Evolutionary conservation across 2,888 invertebrate genomes (phyloP).

Genomic region (Alviniconcha strummeri): DNA sequence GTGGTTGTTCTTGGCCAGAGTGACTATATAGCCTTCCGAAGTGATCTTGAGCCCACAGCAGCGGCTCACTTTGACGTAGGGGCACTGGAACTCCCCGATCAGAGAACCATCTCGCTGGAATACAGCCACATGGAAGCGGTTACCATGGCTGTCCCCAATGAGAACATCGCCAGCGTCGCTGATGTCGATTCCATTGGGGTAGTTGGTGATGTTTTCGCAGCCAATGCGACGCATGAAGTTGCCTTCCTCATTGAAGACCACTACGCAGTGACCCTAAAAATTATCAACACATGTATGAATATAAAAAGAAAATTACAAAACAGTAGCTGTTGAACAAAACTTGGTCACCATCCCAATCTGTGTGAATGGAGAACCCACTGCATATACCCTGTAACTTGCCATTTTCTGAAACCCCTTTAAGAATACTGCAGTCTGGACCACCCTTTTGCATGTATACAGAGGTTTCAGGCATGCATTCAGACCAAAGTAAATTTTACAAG

Average conservation of each 20-base stretch:
- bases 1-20: slow-evolving; percentile 98
- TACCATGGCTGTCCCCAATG: slow-evolving; percentile 97
- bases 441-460: too few species aligned
- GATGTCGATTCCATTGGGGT: slow-evolving; percentile 98
- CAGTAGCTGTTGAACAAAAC: too few species aligned
- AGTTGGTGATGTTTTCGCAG: slow-evolving; percentile 95
- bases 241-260: slow-evolving; percentile 93
- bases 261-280: slow-evolving; percentile 88
- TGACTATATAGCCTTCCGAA: slow-evolving; percentile 91
- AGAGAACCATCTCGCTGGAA: slow-evolving; percentile 88
- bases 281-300: neutral
- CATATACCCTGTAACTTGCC: too few species aligned
- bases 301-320: too few species aligned
- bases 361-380: too few species aligned
- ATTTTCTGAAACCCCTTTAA: too few species aligned
- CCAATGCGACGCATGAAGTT: slow-evolving; percentile 93
- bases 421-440: too few species aligned
- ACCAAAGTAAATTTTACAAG: too few species aligned
- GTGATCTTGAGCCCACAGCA: slow-evolving; percentile 98
- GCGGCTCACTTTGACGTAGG: slow-evolving; percentile 97
- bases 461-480: too few species aligned
- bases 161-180: slow-evolving; percentile 97
- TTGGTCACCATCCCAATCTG: too few species aligned
- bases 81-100: slow-evolving; percentile 91
- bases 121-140: slow-evolving; percentile 97